These are phyloP conservation scores for Halcyon chelicuti DNA, from an alignment of 2,797 vertebrate species.

Conservation along the genomic window DNA sequence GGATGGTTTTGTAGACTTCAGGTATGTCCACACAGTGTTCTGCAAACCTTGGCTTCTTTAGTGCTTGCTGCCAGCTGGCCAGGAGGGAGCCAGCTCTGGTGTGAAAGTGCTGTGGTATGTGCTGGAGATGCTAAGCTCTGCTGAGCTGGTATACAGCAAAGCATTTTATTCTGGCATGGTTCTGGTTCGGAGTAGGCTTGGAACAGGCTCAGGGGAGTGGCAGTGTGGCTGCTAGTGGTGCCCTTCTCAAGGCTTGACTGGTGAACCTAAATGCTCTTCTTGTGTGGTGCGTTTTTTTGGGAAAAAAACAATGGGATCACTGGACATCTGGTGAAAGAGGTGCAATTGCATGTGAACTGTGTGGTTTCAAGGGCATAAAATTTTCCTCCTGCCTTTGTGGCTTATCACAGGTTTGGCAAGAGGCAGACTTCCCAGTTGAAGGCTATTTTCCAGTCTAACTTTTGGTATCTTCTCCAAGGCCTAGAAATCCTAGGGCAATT, in stretches of 20 bases:
- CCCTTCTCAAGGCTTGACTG: not conserved
- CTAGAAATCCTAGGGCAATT: not conserved
- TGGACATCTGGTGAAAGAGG: not conserved
- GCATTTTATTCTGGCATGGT: accelerated
- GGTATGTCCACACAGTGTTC: not conserved
- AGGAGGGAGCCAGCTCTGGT: not conserved
- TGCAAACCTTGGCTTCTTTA: not conserved
- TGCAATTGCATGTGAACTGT: not conserved
- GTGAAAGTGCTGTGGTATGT: not conserved
- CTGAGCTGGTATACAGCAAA: accelerated
- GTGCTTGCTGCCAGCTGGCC: not conserved
- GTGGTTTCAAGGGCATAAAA: not conserved
- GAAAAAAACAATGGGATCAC: not conserved
- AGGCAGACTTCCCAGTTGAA: not conserved
- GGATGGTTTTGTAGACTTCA: not conserved
- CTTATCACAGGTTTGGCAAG: not conserved
- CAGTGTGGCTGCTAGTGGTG: not conserved
- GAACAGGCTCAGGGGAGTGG: not conserved
- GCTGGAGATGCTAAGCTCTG: not conserved
- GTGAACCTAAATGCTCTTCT: not conserved
- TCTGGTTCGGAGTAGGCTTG: not conserved
- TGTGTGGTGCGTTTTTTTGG: accelerated
- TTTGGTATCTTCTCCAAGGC: not conserved
- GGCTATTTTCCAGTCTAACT: not conserved
- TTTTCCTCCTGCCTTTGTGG: not conserved